phyloP scores from a whole-genome alignment of 2,113 vertebrate species.

The Anseranas semipalmata region DNA sequence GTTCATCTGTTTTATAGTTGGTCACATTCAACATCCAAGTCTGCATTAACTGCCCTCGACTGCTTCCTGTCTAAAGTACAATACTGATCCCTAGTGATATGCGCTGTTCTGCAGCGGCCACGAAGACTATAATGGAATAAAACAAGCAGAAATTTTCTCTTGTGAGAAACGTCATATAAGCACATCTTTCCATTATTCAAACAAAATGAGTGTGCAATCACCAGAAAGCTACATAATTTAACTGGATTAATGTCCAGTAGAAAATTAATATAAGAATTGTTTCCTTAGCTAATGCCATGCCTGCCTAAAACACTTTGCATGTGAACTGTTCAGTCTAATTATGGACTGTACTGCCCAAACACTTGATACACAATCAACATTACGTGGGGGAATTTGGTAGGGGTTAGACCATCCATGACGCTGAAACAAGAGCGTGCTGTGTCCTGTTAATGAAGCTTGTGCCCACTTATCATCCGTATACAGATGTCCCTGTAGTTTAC shows the following conservation, averaged over 20 bases:
- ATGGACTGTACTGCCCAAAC: not conserved
- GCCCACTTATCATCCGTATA: not conserved
- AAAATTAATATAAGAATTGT: not conserved
- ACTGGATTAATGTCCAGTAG: not conserved
- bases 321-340: not conserved
- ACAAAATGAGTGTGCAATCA: not conserved
- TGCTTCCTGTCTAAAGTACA: not conserved
- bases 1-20: not conserved
- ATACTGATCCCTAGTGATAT: not conserved
- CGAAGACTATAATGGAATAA: not conserved
- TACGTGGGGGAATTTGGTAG: not conserved
- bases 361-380: not conserved
- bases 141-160: not conserved
- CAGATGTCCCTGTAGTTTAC: not conserved
- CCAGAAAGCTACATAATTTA: not conserved
- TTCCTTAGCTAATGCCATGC: not conserved
- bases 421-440: not conserved
- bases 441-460: not conserved
- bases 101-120: not conserved
- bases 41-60: not conserved
- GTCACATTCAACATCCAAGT: not conserved
- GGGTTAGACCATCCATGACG: not conserved
- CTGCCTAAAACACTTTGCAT: not conserved
- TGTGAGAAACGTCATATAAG: not conserved
- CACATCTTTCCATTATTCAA: not conserved